Evolutionary conservation across 2,113 vertebrate genomes (phyloP).

Genomic region (Platysternon megacephalum): DNA sequence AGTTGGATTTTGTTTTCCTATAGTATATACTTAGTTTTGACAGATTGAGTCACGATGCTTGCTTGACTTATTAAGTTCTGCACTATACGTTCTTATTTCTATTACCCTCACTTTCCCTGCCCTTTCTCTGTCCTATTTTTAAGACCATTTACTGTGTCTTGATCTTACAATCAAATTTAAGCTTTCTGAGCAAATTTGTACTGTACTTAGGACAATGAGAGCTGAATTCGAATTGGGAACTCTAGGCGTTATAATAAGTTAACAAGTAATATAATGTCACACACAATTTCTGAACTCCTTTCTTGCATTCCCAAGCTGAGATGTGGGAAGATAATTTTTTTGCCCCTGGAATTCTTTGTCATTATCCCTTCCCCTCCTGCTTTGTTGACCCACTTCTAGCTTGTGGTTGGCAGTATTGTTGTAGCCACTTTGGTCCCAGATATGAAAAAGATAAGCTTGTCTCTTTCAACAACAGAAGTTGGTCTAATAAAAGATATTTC

Average conservation of each 20-base stretch:
- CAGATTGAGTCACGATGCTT: background rate
- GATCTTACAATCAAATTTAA: background rate
- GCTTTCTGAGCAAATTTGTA: background rate
- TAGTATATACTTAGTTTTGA: background rate
- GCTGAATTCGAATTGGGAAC: background rate
- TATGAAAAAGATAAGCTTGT: background rate
- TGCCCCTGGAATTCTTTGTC: background rate
- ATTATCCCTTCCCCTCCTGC: background rate
- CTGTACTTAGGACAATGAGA: background rate
- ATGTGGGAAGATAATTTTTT: background rate
- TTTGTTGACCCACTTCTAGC: background rate
- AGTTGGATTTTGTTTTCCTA: background rate
- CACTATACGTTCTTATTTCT: background rate
- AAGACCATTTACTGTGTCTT: background rate
- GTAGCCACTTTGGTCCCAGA: background rate
- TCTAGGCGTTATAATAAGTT: background rate
- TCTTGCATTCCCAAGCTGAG: background rate
- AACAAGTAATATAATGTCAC: background rate
- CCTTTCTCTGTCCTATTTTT: background rate
- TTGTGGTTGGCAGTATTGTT: background rate
- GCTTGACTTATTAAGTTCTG: background rate
- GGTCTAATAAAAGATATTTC: background rate
- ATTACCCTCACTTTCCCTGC: accelerated
- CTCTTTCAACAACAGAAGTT: background rate
- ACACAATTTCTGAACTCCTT: background rate